Evolutionary conservation across 2,113 vertebrate species (phyloP), one percentile per base, ranked within the genome.

Genomic region (Sinocyclocheilus anophthalmus): DNA sequence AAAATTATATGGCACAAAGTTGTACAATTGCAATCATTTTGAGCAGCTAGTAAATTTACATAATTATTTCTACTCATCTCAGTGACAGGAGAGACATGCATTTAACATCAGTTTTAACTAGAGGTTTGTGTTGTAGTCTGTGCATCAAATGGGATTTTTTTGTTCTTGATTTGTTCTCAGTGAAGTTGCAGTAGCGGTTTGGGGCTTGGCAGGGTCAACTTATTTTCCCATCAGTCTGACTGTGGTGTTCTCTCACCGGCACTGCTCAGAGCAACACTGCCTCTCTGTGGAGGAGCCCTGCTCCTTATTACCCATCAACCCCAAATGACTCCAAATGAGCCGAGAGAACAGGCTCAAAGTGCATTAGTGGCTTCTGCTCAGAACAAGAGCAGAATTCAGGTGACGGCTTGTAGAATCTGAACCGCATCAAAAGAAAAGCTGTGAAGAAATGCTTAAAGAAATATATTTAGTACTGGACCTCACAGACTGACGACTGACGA

Each of bases 281-380:
- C 90, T 78, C 88, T 87, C 63, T 85, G 90, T 88, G 90, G 90
- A 89, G 33, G 13, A 73, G 70, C 69, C 48, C 63, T 33, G 67
- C 12, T 76, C 76, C 20, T 65, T 45, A 70, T 30, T 45, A 61
- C 30, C 24, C 80, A 48, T 75, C 70, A 77, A 7, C 75, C 3
- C 24, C 33, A 69, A 53, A 26, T 61, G 12, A 20, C 77, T 79
- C 13, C 26, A 30, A 53, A 20, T 50, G 61, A 81, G 33, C 7
- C 0, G 30, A 57, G 33, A n/a, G 70, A n/a, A 4, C 59, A 80
- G 53, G 61, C 14, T 50, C 39, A 42, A 65, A 81, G 5, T 48
- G 42, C 42, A 76, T 48, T 5, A 76, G 37, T 9, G 7, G 18
- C 30, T 39, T 72, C 16, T 16, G 67, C 30, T 67, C 24, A 16